Evolutionary conservation across 2,797 vertebrate species (phyloP), one percentile per base, ranked within the genome.

Genomic region (Sebastiscus tertius): DNA sequence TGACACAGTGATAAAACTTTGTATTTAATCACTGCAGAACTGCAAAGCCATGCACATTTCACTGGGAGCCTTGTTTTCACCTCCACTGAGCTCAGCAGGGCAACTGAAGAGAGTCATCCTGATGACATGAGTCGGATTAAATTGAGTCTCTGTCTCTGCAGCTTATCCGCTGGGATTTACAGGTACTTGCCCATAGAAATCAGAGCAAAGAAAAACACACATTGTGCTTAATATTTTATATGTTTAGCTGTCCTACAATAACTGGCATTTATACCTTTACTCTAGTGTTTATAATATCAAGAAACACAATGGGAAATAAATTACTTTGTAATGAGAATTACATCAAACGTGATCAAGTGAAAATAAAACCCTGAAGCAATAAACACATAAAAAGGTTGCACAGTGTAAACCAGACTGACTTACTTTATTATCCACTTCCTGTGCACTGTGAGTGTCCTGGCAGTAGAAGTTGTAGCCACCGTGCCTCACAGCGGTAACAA

Each of bases 381-480:
- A 22, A 86, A 76, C 14, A 76, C 12, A 60, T 42, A 52, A 68
- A 33, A 16, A 49, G 12, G 18, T 26, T 56, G 20, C 16, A 33
- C 3, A 1, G 8, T 56, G n/a, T 16, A 18, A n/a, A 33, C 29
- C 8, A 49, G 58, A 84, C 31, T 46, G 67, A 89, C 86, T 88
- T 96, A 98, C 99, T 97, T 97, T 99, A 81, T 95, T 93, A 83
- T 99, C 98, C 1, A 94, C 94, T 75, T 97, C 97, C 73, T 94
- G 96, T 56, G 93, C 95, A 5, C 96, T 98, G 89, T 95, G 96
- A 0, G 96, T 98, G 89, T 98, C 93, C 92, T 99, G 99, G 90
- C 99, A 99, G 95, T 96, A 97, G 93, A 99, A 97, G 94, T 95
- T 97, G 94, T 99, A 99, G 74, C 92, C 94, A 69, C 98, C 96